phyloP scores from a whole-genome alignment of 2,888 invertebrate genomes.

The Drosophila mimica region DNA sequence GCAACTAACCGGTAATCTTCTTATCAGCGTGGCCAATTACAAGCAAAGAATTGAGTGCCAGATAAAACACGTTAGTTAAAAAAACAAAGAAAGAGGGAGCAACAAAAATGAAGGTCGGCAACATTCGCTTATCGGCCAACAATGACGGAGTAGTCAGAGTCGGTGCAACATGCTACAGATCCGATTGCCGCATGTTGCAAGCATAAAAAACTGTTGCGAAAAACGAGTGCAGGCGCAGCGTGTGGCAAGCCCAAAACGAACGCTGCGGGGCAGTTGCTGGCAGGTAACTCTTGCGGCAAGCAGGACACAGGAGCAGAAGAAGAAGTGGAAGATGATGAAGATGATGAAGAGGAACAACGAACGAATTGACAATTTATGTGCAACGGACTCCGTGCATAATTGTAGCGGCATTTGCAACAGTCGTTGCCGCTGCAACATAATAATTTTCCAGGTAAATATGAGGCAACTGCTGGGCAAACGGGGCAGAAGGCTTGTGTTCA shows the following conservation, averaged over 20 bases:
- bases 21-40: slow-evolving; percentile 77
- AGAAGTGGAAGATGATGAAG: slow-evolving; percentile 16
- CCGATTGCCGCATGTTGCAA: slow-evolving; percentile 7
- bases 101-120: slow-evolving; percentile 7
- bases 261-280: slow-evolving; percentile 24
- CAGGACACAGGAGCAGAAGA: slow-evolving; percentile 11
- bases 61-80: slow-evolving; percentile 70
- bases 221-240: slow-evolving; percentile 60
- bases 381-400: slow-evolving; percentile 68
- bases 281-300: slow-evolving; percentile 9
- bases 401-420: slow-evolving; percentile 61
- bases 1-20: slow-evolving; percentile 29
- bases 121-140: slow-evolving; percentile 39
- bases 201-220: slow-evolving; percentile 69
- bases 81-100: slow-evolving; percentile 2
- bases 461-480: slow-evolving; percentile 23
- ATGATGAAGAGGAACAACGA: slow-evolving; percentile 28
- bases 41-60: slow-evolving; percentile 63
- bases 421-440: slow-evolving; percentile 44
- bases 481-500: neutral
- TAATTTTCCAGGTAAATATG: slow-evolving; percentile 66
- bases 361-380: slow-evolving; percentile 79
- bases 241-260: slow-evolving; percentile 31
- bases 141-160: slow-evolving; percentile 60
- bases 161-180: slow-evolving; percentile 16